These are phyloP conservation scores for Pocota personata DNA, from an alignment of 2,888 invertebrate genomes.

Conservation along the genomic window DNA sequence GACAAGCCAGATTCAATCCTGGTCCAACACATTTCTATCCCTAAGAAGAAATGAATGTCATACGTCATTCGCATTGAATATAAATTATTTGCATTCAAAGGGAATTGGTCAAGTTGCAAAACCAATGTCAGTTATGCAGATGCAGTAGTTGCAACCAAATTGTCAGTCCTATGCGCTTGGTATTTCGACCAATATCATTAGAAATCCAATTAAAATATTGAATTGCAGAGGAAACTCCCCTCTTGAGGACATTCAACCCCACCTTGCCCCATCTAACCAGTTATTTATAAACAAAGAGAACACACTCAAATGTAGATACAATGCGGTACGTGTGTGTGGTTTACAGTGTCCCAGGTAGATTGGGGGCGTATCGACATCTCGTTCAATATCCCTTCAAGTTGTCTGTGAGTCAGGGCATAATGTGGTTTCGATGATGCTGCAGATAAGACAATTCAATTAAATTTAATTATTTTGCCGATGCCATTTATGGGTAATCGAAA, in stretches of 20 bases:
- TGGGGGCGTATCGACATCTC: conserved; percentile 56
- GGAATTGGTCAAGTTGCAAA: conserved; percentile 2
- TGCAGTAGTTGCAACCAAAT: conserved; percentile 19
- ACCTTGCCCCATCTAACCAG: background rate
- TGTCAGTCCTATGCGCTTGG: conserved; percentile 14
- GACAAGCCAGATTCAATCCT: background rate
- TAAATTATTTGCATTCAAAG: conserved; percentile 21
- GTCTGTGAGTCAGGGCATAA: conserved; percentile 44
- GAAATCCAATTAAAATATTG: conserved; percentile 67
- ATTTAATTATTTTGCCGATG: conserved; percentile 74
- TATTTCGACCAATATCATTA: conserved; percentile 40
- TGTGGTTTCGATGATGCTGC: conserved; percentile 72
- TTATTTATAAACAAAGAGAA: conserved; percentile 57
- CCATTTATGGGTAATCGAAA: conserved; percentile 70
- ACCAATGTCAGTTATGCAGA: conserved; percentile 5
- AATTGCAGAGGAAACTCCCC: conserved; percentile 32
- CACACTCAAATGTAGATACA: conserved; percentile 19
- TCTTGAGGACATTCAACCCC: conserved; percentile 12
- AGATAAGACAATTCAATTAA: conserved; percentile 74
- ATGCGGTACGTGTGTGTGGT: conserved; percentile 31
- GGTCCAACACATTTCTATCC: background rate
- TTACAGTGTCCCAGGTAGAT: conserved; percentile 41
- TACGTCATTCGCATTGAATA: background rate
- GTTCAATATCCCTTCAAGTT: conserved; percentile 58
- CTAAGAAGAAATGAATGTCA: background rate